Conservation (phyloP, 1,140 invertebrate genomes). For the Heliconius melpomene region DNA sequence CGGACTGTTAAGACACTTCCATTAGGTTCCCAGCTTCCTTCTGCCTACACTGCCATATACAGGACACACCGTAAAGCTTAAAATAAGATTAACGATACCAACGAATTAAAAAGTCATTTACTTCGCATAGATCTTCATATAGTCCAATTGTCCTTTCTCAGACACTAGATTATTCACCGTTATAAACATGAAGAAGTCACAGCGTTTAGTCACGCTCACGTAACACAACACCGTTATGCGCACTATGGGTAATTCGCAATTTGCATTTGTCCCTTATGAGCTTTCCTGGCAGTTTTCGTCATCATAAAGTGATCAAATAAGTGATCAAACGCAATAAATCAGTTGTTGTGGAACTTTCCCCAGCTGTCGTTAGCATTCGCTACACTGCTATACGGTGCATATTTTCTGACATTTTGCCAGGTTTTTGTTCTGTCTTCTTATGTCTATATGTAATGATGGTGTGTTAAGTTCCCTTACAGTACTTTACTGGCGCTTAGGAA, state of each 20-base stretch:
- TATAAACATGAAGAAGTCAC: slow-evolving; percentile 56
- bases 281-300: slow-evolving; percentile 71
- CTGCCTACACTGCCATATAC: too few relatives aligned
- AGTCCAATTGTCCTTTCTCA: slow-evolving; percentile 42
- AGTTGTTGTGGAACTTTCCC: slow-evolving; percentile 65
- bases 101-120: slow-evolving; percentile 53
- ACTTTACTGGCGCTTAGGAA: slow-evolving; percentile 35
- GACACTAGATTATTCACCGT: slow-evolving; percentile 53
- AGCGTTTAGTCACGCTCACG: slow-evolving; percentile 53
- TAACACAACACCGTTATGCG: slow-evolving; percentile 56
- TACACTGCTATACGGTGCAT: slow-evolving; percentile 56
- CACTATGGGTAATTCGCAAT: slow-evolving; percentile 58
- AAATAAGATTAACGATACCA: background rate
- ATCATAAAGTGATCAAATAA: slow-evolving; percentile 79
- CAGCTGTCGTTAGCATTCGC: slow-evolving; percentile 68
- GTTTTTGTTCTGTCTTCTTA: slow-evolving; percentile 65
- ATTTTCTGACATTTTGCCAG: slow-evolving; percentile 66
- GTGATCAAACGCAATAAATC: slow-evolving; percentile 73
- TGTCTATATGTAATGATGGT: slow-evolving; percentile 68
- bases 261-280: slow-evolving; percentile 70
- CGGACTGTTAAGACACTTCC: too few relatives aligned
- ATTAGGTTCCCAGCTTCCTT: too few relatives aligned
- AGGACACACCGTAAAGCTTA: too few relatives aligned
- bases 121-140: slow-evolving; percentile 41
- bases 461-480: slow-evolving; percentile 40